Evolutionary conservation across 2,797 vertebrate species (phyloP).

Genomic region (Eospalax fontanierii): DNA sequence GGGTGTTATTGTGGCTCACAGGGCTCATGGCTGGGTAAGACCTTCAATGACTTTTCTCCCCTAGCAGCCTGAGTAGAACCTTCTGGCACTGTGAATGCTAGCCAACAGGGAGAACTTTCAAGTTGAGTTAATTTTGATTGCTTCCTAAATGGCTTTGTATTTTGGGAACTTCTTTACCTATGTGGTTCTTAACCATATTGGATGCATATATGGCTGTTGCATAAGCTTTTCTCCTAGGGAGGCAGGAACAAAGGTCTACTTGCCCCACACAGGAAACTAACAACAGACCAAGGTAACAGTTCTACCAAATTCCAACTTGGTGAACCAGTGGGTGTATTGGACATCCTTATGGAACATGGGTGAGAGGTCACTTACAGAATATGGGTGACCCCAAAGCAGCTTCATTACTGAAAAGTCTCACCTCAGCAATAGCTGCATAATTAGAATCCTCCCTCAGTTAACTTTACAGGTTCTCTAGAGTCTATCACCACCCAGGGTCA

Average conservation of each 20-base stretch:
- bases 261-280: not conserved
- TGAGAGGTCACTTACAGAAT: not conserved
- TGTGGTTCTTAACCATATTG: not conserved
- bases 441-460: not conserved
- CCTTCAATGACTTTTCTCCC: too few relatives aligned
- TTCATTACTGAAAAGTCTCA: not conserved
- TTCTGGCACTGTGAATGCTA: too few relatives aligned
- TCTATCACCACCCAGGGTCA: not conserved
- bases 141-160: not conserved
- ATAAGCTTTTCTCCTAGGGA: not conserved
- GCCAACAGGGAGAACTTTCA: too few relatives aligned
- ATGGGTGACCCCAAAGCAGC: not conserved
- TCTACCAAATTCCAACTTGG: not conserved
- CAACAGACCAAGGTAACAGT: not conserved
- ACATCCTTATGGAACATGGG: too few relatives aligned
- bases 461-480: not conserved
- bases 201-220: not conserved
- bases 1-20: too few relatives aligned
- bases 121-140: not conserved
- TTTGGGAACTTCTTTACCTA: not conserved
- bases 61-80: too few relatives aligned
- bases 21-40: too few relatives aligned
- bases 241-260: not conserved
- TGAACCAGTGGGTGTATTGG: not conserved
- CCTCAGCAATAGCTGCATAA: not conserved